phyloP scores from a whole-genome alignment of 2,888 invertebrate species.

The Oxytorus armatus region DNA sequence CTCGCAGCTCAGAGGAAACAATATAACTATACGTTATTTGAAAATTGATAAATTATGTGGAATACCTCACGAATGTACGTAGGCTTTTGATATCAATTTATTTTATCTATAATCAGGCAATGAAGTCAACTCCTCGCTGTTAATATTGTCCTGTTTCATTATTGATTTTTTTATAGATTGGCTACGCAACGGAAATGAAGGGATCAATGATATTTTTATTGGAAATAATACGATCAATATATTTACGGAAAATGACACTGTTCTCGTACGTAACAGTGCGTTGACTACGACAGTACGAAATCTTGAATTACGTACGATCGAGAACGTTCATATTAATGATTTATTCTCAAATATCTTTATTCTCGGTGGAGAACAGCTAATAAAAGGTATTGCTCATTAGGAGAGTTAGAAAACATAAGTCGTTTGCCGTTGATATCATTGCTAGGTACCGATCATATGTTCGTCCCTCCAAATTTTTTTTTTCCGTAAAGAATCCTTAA shows the following conservation, averaged over 20 bases:
- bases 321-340: conserved; percentile 68
- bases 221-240: conserved; percentile 1
- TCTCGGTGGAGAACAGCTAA: conserved; percentile 70
- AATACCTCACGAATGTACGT: conserved; percentile 73
- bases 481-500: too few relatives aligned
- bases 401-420: too few relatives aligned
- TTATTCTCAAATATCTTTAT: conserved; percentile 74
- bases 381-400: conserved; percentile 78
- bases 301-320: conserved; percentile 70
- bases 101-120: too few relatives aligned
- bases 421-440: too few relatives aligned
- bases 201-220: conserved; percentile 36
- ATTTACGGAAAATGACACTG: conserved; percentile 68
- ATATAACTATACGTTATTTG: conserved; percentile 71
- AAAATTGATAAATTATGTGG: conserved; percentile 77
- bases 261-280: conserved; percentile 68
- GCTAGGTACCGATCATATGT: too few relatives aligned
- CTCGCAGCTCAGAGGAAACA: conserved; percentile 65
- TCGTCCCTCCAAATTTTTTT: too few relatives aligned
- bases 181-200: conserved; percentile 26
- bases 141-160: neutral
- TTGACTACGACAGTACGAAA: conserved; percentile 61
- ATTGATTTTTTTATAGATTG: conserved; percentile 37
- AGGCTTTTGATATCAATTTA: conserved; percentile 15
- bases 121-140: too few relatives aligned